Evolutionary conservation across 2,113 vertebrate genomes (phyloP), one percentile per base, ranked within the genome.

Genomic region (Podiceps cristatus): DNA sequence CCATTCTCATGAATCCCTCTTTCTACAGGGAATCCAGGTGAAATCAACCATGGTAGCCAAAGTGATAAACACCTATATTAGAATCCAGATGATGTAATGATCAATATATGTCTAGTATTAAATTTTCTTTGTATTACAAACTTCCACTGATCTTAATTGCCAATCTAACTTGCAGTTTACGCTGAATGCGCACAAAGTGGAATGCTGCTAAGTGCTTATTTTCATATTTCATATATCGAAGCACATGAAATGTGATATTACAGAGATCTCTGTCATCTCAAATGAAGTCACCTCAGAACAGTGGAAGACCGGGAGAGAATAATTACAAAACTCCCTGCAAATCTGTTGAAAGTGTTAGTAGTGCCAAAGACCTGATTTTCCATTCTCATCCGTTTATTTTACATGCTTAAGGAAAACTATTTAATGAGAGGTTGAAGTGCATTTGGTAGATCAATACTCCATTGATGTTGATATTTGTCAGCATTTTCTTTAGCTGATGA

Each of bases 381-480:
- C 23, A 64, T 95, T 94, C 17, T 94, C 18, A 13, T 91, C 16
- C 0, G 0, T 59, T 96, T 95, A 97, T 98, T 98, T 94, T 96
- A 75, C 95, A 91, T 96, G 94, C 93, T 96, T 96, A 95, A 94
- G 66, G 77, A 96, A 97, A 97, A 91, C 72, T 95, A 56, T 96
- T 97, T 96, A 88, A 73, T 93, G 73, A 96, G 63, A 96, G 68
- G 28, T 81, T 94, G 80, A 95, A 96, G 71, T 92, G 52, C 76
- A 71, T 90, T 97, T 88, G 45, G 63, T 92, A 94, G 88, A 98
- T 98, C 96, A 94, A 97, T 98, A 97, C 24, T 86, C 50, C 50
- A 86, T 84, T 88, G 79, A 97, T 77, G 88, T 62, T 96, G 87
- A 95, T 96, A 93, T 97, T 97, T 98, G 96, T 97, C 91, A 98